Conservation (phyloP, 1,140 invertebrate genomes). For the Apis dorsata region DNA sequence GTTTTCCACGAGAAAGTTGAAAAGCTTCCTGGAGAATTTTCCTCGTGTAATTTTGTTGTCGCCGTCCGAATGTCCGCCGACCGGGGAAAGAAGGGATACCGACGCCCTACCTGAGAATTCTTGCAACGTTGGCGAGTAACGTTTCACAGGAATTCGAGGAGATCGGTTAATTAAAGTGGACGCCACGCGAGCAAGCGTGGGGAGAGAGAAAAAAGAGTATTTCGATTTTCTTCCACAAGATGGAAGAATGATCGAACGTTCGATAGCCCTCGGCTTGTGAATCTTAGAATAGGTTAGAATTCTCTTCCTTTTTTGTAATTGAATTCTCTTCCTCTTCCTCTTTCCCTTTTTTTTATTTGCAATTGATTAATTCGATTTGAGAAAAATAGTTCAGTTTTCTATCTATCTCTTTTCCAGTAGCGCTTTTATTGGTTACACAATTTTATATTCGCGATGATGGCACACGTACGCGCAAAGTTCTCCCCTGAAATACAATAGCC, state of each 20-base stretch:
- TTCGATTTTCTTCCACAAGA: neutral
- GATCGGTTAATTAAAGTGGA: slow-evolving; percentile 18
- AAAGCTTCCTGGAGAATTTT: neutral
- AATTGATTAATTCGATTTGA: too few relatives aligned
- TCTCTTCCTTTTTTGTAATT: neutral
- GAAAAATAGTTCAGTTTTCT: too few relatives aligned
- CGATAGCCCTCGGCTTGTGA: neutral
- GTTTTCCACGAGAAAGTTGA: neutral
- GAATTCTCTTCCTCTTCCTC: neutral
- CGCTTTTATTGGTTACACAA: neutral
- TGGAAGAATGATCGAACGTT: neutral
- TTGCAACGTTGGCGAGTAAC: neutral
- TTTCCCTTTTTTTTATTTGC: neutral
- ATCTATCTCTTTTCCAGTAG: too few relatives aligned
- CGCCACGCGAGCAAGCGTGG: neutral
- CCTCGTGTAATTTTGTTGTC: slow-evolving; percentile 14
- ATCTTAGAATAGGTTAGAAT: neutral
- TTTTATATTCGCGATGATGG: neutral
- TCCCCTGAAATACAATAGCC: neutral
- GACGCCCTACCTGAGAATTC: neutral
- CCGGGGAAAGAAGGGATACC: too few relatives aligned
- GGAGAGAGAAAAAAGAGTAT: neutral
- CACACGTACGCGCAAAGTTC: neutral
- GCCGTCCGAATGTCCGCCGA: neutral
- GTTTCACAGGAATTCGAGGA: neutral